phyloP scores from a whole-genome alignment of 2,113 vertebrate species.

The Eptesicus fuscus region DNA sequence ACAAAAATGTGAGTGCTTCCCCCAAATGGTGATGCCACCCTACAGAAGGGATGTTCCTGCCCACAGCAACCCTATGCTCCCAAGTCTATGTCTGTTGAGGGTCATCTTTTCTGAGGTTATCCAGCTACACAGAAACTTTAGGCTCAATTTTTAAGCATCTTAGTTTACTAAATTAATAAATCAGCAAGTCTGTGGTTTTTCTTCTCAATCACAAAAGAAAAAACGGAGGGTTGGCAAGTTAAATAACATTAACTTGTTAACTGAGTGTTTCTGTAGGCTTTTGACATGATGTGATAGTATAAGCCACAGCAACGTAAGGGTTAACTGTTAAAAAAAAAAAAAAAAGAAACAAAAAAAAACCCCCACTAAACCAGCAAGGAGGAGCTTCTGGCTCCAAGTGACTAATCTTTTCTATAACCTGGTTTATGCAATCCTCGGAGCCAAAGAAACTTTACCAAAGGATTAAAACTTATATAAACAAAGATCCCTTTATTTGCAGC shows the following conservation, averaged over 20 bases:
- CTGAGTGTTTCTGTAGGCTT: background rate
- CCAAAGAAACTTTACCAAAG: constrained; percentile 55
- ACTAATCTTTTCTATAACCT: constrained; percentile 64
- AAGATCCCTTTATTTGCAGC: constrained; percentile 53
- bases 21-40: background rate
- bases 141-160: background rate
- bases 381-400: constrained; percentile 4
- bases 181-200: background rate
- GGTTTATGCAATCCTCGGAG: constrained; percentile 45
- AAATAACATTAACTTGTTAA: background rate
- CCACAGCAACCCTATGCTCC: background rate
- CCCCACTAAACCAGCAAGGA: background rate
- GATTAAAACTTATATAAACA: constrained; percentile 69
- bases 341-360: background rate
- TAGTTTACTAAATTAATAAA: background rate
- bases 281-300: background rate
- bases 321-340: constrained; percentile 36
- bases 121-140: background rate
- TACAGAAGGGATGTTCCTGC: background rate
- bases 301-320: background rate
- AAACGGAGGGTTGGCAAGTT: background rate
- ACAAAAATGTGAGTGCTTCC: background rate
- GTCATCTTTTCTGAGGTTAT: background rate
- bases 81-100: background rate
- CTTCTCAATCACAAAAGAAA: background rate